Conservation (phyloP, 2,797 vertebrate genomes). For the Poecilia picta region DNA sequence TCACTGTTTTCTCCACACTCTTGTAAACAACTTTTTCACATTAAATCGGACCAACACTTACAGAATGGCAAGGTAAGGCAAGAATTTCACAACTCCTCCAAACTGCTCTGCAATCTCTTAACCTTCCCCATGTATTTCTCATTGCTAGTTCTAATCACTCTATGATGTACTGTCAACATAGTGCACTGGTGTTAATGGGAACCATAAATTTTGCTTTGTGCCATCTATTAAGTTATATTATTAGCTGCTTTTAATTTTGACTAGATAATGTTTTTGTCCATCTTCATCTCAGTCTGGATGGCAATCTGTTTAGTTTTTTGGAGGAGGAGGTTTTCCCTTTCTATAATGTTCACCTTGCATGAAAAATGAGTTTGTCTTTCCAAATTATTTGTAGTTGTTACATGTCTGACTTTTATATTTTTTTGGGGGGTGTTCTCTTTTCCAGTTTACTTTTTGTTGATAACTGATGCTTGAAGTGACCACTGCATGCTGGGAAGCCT, state of each 20-base stretch:
- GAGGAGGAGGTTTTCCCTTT: neutral
- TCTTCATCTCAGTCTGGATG: conserved; percentile 39
- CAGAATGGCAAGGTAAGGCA: conserved; percentile 89
- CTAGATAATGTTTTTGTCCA: conserved; percentile 36
- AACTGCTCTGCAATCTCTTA: conserved; percentile 80
- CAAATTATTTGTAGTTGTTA: conserved; percentile 24
- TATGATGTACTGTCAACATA: conserved; percentile 67
- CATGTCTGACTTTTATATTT: conserved; percentile 12
- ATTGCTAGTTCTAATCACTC: conserved; percentile 66
- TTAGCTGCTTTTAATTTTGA: conserved; percentile 32
- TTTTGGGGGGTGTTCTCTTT: neutral
- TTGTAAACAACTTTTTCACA: conserved; percentile 87
- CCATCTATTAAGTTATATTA: conserved; percentile 41
- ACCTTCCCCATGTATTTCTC: conserved; percentile 56
- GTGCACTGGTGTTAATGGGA: conserved; percentile 75
- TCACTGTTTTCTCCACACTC: conserved; percentile 84
- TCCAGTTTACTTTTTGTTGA: conserved; percentile 47
- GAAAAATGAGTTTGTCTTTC: conserved; percentile 38
- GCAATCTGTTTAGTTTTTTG: conserved; percentile 23
- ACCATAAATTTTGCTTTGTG: conserved; percentile 21
- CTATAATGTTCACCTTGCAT: conserved; percentile 52
- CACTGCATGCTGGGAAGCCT: conserved; percentile 77
- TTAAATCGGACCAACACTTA: conserved; percentile 86
- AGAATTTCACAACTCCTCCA: conserved; percentile 79
- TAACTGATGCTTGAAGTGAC: conserved; percentile 67